Evolutionary conservation across 2,797 vertebrate species (phyloP), one percentile per base, ranked within the genome.

Genomic region (Furcifer pardalis): DNA sequence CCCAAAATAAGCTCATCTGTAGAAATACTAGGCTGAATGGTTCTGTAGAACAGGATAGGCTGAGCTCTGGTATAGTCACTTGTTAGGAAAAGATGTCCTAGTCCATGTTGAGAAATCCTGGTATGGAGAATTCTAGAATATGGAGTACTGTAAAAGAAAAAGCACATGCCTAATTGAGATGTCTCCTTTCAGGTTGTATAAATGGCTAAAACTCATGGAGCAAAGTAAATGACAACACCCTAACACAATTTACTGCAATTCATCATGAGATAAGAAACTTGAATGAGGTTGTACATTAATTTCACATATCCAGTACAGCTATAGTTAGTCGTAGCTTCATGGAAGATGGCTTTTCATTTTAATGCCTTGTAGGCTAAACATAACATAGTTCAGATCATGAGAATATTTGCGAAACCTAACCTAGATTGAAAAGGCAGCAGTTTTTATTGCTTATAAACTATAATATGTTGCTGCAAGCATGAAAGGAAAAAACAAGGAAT

Each of bases 251-350:
- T 81, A 81, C 42, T 76, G 13, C 19, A 77, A 23, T 69, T 71
- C 37, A 59, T 12, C n/a, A 59, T 76, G 23, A 30, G 3, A 49
- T 77, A 71, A 82, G 40, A 77, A 82, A 42, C 56, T 25, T 81
- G 63, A 42, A 32, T 86, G 73, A 76, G n/a, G 40, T 63, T 62
- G 12, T 82, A 72, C 32, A 52, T 71, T 62, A 25, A 71, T 66
- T n/a, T 32, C 76, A 86, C 56, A 76, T 86, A 81, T 46, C 52
- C 49, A 62, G 27, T 71, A 86, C 49, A 49, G 52, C 49, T 77
- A 52, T 63, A 42, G 32, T 77, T 86, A 77, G 65, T 86, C 52
- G 72, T 82, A 77, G 63, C 19, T 77, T 83, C 62, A 77, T 63
- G 65, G 65, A 86, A 66, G 25, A 46, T 49, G 37, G 25, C 42